Conservation (phyloP, 2,113 vertebrate genomes). For the Theristicus caerulescens region DNA sequence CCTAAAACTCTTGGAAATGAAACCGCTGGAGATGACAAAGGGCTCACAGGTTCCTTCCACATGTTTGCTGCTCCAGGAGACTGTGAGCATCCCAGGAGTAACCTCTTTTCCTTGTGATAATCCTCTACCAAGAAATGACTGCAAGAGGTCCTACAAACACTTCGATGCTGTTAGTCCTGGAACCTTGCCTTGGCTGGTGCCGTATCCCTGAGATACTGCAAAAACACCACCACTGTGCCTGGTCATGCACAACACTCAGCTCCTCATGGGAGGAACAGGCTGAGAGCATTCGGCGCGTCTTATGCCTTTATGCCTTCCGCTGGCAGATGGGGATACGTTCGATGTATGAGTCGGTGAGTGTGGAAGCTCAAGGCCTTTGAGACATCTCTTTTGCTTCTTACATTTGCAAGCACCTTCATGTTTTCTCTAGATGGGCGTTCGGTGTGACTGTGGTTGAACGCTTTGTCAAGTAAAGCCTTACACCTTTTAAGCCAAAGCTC, state of each 20-base stretch:
- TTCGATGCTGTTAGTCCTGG: not conserved
- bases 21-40: not conserved
- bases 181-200: not conserved
- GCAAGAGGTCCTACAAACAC: not conserved
- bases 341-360: not conserved
- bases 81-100: not conserved
- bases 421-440: not conserved
- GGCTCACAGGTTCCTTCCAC: not conserved
- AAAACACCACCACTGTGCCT: too few species aligned
- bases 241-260: not conserved
- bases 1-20: not conserved
- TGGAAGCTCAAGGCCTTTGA: not conserved
- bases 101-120: not conserved
- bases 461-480: not conserved
- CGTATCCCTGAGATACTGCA: not conserved
- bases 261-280: not conserved
- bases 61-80: not conserved
- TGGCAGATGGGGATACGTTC: fast-evolving
- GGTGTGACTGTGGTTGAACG: not conserved
- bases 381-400: not conserved
- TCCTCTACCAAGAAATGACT: not conserved
- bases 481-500: not conserved
- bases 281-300: fast-evolving
- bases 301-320: not conserved
- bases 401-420: not conserved